phyloP scores from a whole-genome alignment of 1,140 invertebrate species.

The Hydropsyche tenuis region DNA sequence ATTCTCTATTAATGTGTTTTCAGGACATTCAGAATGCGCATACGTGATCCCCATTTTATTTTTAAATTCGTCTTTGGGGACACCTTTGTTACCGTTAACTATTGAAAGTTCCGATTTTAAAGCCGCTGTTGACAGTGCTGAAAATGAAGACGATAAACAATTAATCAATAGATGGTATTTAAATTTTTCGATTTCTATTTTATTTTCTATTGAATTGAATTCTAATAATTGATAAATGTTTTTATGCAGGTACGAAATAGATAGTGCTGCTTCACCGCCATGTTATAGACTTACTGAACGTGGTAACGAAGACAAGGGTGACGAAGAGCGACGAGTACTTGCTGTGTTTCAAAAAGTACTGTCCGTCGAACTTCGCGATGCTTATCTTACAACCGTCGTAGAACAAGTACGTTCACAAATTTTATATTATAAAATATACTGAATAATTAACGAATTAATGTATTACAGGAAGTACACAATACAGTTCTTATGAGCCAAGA shows the following conservation, averaged over 20 bases:
- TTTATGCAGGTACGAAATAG: conserved; percentile 55
- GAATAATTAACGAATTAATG: not conserved
- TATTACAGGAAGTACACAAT: conserved; percentile 75
- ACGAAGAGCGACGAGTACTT: conserved; percentile 69
- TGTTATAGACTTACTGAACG: conserved; percentile 72
- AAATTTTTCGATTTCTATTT: too few species aligned
- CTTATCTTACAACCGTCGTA: conserved; percentile 79
- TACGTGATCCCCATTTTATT: conserved; percentile 78
- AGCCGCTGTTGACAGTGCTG: conserved; percentile 69
- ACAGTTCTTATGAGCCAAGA: conserved; percentile 76
- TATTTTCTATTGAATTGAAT: not conserved
- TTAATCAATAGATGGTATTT: conserved; percentile 74
- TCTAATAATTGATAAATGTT: not conserved
- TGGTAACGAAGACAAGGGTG: conserved; percentile 64
- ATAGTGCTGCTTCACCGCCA: conserved; percentile 64
- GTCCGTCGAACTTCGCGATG: conserved; percentile 75
- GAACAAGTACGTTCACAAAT: conserved; percentile 68
- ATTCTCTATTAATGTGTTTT: too few species aligned
- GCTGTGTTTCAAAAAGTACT: conserved; percentile 67
- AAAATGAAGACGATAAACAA: conserved; percentile 65
- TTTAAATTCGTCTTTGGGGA: conserved; percentile 75
- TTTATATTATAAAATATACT: not conserved
- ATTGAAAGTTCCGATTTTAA: conserved; percentile 80
- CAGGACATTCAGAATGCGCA: conserved; percentile 73
- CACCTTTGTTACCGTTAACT: conserved; percentile 76